phyloP scores from a whole-genome alignment of 2,797 vertebrate species.

The Chromobotia macracanthus region DNA sequence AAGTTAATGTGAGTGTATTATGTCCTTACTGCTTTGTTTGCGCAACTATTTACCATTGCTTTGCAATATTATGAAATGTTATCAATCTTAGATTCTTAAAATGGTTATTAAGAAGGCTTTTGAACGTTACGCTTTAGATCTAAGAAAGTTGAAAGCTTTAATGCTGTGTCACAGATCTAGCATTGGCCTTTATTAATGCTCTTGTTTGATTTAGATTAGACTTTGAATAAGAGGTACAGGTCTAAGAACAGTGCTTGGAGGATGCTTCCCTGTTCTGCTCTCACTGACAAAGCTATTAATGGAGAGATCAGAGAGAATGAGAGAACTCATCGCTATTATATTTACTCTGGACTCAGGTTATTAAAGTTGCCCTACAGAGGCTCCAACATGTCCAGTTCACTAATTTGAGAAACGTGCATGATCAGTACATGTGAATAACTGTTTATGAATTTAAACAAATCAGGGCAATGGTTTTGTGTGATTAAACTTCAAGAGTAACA shows the following conservation, averaged over 20 bases:
- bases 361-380: conserved; percentile 35
- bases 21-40: conserved; percentile 41
- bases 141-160: neutral
- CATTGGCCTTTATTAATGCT: neutral
- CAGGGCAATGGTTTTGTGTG: conserved; percentile 9
- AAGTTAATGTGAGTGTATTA: conserved; percentile 43
- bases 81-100: conserved; percentile 23
- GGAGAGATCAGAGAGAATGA: conserved; percentile 41
- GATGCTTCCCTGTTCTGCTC: neutral
- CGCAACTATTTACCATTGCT: conserved; percentile 52
- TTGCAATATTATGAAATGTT: conserved; percentile 25
- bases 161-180: neutral
- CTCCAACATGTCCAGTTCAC: conserved; percentile 38
- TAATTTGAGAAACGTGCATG: conserved; percentile 37
- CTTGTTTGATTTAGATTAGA: neutral
- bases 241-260: conserved; percentile 1
- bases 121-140: neutral
- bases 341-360: conserved; percentile 38
- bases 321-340: conserved; percentile 40
- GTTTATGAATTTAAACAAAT: conserved; percentile 18
- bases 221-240: neutral
- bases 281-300: conserved; percentile 37
- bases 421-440: conserved; percentile 31
- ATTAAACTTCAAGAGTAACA: conserved; percentile 7
- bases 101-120: no score